Evolutionary conservation across 2,888 invertebrate genomes (phyloP).

Genomic region (Leucophora obtusa): DNA sequence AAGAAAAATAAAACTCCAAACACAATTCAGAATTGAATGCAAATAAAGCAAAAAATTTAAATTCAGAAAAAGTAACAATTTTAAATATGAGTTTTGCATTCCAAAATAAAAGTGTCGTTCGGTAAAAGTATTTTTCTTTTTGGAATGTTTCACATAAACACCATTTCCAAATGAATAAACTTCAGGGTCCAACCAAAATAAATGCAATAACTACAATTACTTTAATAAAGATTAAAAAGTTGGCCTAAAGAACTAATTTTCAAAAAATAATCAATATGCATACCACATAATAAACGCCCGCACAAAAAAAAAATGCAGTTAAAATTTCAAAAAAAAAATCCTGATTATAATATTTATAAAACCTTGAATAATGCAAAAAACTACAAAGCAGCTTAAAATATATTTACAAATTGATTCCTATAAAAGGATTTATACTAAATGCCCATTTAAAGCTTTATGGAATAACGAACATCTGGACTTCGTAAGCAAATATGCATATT

Average conservation of each 20-base stretch:
- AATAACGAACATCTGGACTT: conserved; percentile 5
- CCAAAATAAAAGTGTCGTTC: too few species aligned
- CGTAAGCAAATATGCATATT: neutral
- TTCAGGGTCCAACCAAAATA: too few species aligned
- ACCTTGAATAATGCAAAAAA: neutral
- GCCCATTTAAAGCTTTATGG: neutral
- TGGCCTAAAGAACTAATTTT: neutral
- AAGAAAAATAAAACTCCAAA: too few species aligned
- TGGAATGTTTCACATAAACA: too few species aligned
- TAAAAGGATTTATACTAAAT: conserved; percentile 18
- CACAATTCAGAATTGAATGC: too few species aligned
- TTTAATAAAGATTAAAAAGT: neutral
- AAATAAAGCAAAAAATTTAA: too few species aligned
- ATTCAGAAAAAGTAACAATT: too few species aligned
- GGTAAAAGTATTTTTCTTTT: too few species aligned
- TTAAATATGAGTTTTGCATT: too few species aligned
- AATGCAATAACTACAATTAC: neutral
- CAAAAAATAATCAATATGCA: neutral
- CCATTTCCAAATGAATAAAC: too few species aligned
- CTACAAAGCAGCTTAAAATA: neutral
- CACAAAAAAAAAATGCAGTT: neutral
- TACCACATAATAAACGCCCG: neutral
- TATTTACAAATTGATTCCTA: conserved; percentile 13
- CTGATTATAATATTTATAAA: neutral
- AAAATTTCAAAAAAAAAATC: neutral